phyloP scores from a whole-genome alignment of 2,888 invertebrate genomes.

The Dioctria linearis region DNA sequence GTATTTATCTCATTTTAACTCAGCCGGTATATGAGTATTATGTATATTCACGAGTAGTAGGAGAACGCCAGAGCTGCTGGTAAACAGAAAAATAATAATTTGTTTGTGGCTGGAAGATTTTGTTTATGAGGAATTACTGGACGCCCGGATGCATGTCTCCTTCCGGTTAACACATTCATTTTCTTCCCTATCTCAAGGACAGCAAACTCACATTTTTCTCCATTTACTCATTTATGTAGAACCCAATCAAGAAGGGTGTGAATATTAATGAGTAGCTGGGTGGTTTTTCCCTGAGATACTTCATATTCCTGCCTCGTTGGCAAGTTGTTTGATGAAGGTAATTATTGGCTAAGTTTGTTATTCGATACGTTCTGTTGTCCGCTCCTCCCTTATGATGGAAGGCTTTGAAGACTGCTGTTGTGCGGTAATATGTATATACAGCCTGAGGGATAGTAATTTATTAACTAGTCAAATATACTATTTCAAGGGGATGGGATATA shows the following conservation, averaged over 20 bases:
- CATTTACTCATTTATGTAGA: conserved; percentile 7
- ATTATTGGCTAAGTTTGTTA: conserved; percentile 54
- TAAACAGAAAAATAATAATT: too few relatives aligned
- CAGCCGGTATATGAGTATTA: too few relatives aligned
- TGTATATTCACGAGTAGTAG: too few relatives aligned
- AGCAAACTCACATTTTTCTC: conserved; percentile 8
- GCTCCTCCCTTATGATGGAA: not conserved
- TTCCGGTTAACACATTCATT: not conserved
- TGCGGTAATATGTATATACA: not conserved
- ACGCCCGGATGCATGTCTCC: conserved; percentile 20
- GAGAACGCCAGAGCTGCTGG: too few relatives aligned
- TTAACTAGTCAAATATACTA: conserved; percentile 35
- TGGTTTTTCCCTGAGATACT: conserved; percentile 50
- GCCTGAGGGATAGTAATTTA: conserved; percentile 21
- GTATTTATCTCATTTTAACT: too few relatives aligned
- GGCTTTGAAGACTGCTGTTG: not conserved
- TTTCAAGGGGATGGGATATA: not conserved
- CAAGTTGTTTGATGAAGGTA: conserved; percentile 55
- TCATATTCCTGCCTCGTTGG: conserved; percentile 54
- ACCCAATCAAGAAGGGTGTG: conserved; percentile 44
- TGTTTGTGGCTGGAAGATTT: not conserved
- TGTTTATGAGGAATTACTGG: conserved; percentile 36
- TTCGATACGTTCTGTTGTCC: conserved; percentile 26
- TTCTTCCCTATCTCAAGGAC: not conserved
- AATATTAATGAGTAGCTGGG: conserved; percentile 52